Evolutionary conservation across 2,113 vertebrate genomes (phyloP).

Genomic region (Tupaia chinensis): DNA sequence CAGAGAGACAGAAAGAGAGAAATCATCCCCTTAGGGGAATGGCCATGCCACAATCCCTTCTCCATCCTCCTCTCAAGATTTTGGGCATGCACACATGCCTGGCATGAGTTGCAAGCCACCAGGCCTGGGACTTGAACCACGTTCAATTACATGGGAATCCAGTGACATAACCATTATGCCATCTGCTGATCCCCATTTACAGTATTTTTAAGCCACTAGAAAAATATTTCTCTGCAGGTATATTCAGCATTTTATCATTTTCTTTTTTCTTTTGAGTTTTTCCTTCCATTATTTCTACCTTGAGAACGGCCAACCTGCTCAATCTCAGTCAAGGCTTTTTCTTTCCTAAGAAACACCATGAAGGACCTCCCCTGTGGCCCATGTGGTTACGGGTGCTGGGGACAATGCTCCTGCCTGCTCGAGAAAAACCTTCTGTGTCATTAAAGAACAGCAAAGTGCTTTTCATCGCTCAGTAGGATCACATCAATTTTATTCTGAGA

Average conservation of each 20-base stretch:
- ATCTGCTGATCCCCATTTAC: neutral
- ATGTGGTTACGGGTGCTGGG: neutral
- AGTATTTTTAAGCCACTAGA: neutral
- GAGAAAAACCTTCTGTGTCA: neutral
- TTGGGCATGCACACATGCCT: too few relatives aligned
- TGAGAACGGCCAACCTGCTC: neutral
- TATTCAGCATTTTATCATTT: constrained; percentile 31
- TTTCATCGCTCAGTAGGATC: constrained; percentile 10
- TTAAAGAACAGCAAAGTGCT: constrained; percentile 18
- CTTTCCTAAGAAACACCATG: neutral
- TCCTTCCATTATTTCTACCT: neutral
- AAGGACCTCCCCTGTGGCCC: neutral
- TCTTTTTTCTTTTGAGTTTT: constrained; percentile 5
- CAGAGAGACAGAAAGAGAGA: too few relatives aligned
- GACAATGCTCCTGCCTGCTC: neutral
- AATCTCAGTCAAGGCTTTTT: constrained; percentile 22
- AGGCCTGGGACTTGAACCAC: too few relatives aligned
- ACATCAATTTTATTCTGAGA: constrained; percentile 3
- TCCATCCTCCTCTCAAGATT: too few relatives aligned
- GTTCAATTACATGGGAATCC: too few relatives aligned
- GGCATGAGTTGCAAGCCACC: too few relatives aligned
- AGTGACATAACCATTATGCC: too few relatives aligned
- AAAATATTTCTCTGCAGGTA: neutral
- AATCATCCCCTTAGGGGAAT: too few relatives aligned
- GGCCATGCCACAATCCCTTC: too few relatives aligned